Conservation (phyloP, 1,140 invertebrate genomes). For the Drosophila rufa region DNA sequence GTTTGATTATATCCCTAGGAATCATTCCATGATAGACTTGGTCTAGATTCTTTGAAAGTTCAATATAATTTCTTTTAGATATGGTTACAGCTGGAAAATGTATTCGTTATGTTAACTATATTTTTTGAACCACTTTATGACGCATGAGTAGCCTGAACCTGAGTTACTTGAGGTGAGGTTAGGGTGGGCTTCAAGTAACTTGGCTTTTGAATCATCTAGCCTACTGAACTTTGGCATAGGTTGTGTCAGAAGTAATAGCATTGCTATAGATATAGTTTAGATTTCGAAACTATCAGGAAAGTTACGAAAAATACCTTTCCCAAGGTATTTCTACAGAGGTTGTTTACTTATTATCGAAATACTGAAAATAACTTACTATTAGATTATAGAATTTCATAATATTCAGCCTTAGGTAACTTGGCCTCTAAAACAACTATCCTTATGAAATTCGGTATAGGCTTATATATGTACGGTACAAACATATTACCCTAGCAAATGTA, state of each 20-base stretch:
- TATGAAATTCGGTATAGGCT: background rate
- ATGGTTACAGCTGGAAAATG: too few relatives aligned
- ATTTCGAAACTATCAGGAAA: background rate
- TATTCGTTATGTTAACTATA: too few relatives aligned
- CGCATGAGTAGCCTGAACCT: background rate
- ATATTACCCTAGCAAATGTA: background rate
- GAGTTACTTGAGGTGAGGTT: background rate
- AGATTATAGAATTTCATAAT: too few relatives aligned
- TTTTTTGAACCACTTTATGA: background rate
- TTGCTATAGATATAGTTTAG: background rate
- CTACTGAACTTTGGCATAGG: constrained; percentile 1
- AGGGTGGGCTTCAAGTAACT: background rate
- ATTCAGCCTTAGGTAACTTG: too few relatives aligned
- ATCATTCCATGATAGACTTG: constrained; percentile 8
- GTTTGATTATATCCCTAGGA: constrained; percentile 10
- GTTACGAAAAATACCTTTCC: background rate
- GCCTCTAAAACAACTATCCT: background rate
- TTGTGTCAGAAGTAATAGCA: background rate
- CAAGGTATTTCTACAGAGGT: background rate
- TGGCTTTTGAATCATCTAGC: background rate
- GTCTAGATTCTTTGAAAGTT: background rate
- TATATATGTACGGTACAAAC: background rate
- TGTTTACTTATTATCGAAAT: background rate
- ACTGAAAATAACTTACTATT: too few relatives aligned
- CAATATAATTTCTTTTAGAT: background rate